phyloP scores from a whole-genome alignment of 2,113 vertebrate genomes.

The Psammodynastes pulverulentus region DNA sequence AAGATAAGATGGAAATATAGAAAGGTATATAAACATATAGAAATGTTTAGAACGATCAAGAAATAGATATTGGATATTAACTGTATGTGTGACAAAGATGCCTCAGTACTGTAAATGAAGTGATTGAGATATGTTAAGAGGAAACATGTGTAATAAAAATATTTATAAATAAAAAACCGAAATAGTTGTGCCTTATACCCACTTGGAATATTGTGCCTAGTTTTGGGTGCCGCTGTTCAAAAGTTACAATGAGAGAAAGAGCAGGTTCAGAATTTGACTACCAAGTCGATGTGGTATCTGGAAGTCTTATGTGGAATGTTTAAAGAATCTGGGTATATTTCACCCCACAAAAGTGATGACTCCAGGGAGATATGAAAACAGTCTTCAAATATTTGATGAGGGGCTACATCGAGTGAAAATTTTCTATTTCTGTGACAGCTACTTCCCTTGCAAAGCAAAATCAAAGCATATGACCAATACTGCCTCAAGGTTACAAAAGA shows the following conservation, averaged over 20 bases:
- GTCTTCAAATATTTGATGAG: background rate
- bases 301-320: background rate
- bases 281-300: background rate
- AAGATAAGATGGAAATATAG: no score
- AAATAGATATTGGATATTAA: no score
- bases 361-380: no score
- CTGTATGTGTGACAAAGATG: no score
- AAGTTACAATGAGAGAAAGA: background rate
- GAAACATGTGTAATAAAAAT: no score
- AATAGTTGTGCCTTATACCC: background rate
- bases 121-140: no score
- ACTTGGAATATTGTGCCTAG: background rate
- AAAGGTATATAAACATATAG: no score
- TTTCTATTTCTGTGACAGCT: background rate
- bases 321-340: no score
- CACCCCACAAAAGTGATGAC: no score
- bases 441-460: background rate
- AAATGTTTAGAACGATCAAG: no score
- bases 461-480: background rate
- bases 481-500: background rate
- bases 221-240: background rate
- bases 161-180: no score
- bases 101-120: no score
- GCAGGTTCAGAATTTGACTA: background rate
- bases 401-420: background rate